Base-by-base conservation (phyloP, 2,888 invertebrate species). In the Sphecodes monilicornis region DNA sequence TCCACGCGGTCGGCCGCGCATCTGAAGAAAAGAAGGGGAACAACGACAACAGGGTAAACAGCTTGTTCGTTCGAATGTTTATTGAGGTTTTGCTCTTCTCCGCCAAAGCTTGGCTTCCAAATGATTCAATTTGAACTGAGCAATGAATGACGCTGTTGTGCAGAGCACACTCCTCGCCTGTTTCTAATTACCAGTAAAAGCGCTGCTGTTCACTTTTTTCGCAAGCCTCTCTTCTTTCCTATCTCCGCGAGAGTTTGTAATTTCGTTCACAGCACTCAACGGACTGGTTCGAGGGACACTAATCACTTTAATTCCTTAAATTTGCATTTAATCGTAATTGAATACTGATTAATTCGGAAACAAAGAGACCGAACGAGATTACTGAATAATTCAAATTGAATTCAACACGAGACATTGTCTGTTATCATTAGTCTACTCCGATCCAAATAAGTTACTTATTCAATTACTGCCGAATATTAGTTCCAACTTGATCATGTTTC, bases 81-180 rank as follows among this genome's bases (percentile, higher is more conserved):
- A 64, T 74, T n/a, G 22, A 39, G 68, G 43, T 36, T 69, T 68
- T 36, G 43, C 41, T 26, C n/a, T 29, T 50, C 26, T 22, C 36
- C 13, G n/a, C 43, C 41, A 29, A 82, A 10, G 32, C 54, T 26
- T 74, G 8, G 29, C 60, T 32, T 16, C 3, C 6, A 41, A 22
- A 22, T 32, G 54, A 60, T 81, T 81, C 36, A 76, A 81, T 46
- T 70, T 69, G 74, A 85, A 82, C 71, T 76, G 46, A 66, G 50
- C 80, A 77, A 89, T 88, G 89, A 91, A 88, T 86, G 91, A 84
- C 76, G 66, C 81, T 86, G 77, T 88, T 91, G 86, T 89, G 50
- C 76, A 75, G 72, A 69, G 77, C 54, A 41, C 77, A 71, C 76
- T 79, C 76, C 78, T 54, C 71, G 73, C 43, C 73, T 82, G 84